Evolutionary conservation across 2,797 vertebrate species (phyloP).

Genomic region (Nasua narica): DNA sequence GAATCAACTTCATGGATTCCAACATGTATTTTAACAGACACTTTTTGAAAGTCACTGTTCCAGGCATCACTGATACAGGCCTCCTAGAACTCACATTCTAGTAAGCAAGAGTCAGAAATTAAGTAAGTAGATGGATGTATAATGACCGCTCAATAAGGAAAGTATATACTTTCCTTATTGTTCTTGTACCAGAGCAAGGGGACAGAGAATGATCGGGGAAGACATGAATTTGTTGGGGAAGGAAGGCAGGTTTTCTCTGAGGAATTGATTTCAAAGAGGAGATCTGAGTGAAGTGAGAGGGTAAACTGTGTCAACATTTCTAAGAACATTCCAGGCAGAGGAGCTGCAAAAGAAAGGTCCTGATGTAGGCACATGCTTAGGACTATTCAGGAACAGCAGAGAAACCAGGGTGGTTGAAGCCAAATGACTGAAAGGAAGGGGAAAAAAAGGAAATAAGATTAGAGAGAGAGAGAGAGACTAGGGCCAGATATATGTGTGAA

Average conservation of each 20-base stretch:
- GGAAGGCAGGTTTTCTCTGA: background rate
- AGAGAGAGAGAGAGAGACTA: background rate
- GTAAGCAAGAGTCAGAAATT: background rate
- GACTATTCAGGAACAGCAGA: background rate
- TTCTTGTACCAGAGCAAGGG: background rate
- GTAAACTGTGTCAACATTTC: background rate
- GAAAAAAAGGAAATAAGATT: background rate
- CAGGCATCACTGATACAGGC: background rate
- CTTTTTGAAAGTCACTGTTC: background rate
- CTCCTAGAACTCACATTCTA: background rate
- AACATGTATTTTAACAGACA: conserved; percentile 10
- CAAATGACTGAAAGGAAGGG: background rate
- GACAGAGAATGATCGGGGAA: background rate
- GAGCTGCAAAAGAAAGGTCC: background rate
- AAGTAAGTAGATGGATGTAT: background rate
- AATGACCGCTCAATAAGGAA: background rate
- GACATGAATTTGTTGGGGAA: background rate
- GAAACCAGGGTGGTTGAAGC: background rate
- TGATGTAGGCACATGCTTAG: background rate
- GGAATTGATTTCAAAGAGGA: background rate
- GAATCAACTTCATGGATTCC: background rate
- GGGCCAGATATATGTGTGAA: background rate
- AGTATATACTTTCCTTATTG: too few relatives aligned
- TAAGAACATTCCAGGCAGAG: background rate
- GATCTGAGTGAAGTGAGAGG: background rate